Base-by-base conservation (phyloP, 64 coral and sea anemone genomes). In the Montipora cactus region DNA sequence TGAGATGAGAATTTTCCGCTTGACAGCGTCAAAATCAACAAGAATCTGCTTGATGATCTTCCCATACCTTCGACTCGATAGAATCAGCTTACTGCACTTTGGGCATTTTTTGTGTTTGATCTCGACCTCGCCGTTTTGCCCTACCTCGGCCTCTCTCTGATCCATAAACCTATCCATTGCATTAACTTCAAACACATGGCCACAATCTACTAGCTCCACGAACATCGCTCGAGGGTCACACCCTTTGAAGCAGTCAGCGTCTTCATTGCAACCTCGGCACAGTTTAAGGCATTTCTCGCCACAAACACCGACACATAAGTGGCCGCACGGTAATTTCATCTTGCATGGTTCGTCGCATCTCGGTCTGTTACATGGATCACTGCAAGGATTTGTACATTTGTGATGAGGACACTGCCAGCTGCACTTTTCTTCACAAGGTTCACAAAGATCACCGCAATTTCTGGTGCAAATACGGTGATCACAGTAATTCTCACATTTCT, bases 161-260 rank as follows among this genome's bases (percentile, higher is more conserved):
- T 80, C 90, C 90, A 95, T 95, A 11, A 74, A 92, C 4, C 57
- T 15, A 78, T 99, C 97, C 71, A 99, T 44, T 7, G 57, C 80
- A 8, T 72, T 50, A 5, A 99, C 97, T 68, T 99, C 97, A 25
- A 96, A 79, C 28, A 96, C 81, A 22, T 99, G 97, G 4, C 89
- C 79, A 74, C 97, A 99, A 75, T 95, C 94, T 0, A 71, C 46
- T 4, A 98, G 88, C 74, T 98, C 91, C 16, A 98, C 46, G 48
- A 98, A 98, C 59, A 92, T 78, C 11, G 97, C 94, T 80, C n/a
- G 61, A 10, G 70, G 69, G 4, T 88, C 83, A 79, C 88, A 79
- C 49, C 95, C 97, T 7, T 16, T 88, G 8, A 97, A 80, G 21
- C 92, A 89, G 12, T 94, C 83, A 78, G 47, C 76, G 4, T 48